Base-by-base conservation (phyloP, 2,888 invertebrate genomes). In the Antheraea assamensis region DNA sequence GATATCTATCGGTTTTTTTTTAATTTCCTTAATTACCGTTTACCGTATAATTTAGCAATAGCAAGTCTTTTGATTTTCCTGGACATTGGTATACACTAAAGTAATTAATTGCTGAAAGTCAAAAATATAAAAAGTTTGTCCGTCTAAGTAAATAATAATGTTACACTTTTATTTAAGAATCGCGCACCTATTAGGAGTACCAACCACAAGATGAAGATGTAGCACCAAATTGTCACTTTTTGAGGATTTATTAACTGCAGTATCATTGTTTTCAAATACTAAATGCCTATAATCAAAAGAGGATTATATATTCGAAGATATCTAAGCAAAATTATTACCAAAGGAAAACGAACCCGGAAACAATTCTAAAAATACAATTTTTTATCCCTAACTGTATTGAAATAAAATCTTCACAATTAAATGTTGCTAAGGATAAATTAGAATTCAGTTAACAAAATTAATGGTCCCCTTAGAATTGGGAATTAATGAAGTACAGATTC, bases 391-490 rank as follows among this genome's bases (percentile, higher is more conserved):
- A 64, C 30, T 30, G 61, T 17, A 64, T 30, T 64, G 27, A 64
- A 64, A 64, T 15, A 64, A 64, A 64, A 64, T 64, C 61, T 64
- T 30, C 30, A 30, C 61, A 30, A 64, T 64, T 64, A 30, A 64
- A 7, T 30, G 30, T 64, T 64, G 61, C 61, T 58, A 52, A 35
- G 70, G 42, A 58, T 35, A 35, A 35, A 73, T 73, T 73, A 58
- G 70, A 70, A 21, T 73, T 58, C 42, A 30, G 21, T 73, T 70
- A 73, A 73, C 27, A n/a, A n/a, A 73, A 73, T 73, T 73, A 73
- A 70, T 47, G 42, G 58, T 17, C 70, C 35, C n/a, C 70, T 49
- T n/a, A 42, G 55, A 31, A 72, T 64, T 49, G 55, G 42, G 24
- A 35, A 68, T 35, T 68, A 68, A 68, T 68, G 68, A 68, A 68